These are phyloP conservation scores for Melanitta fusca DNA, from an alignment of 2,797 vertebrate genomes.

Conservation along the genomic window DNA sequence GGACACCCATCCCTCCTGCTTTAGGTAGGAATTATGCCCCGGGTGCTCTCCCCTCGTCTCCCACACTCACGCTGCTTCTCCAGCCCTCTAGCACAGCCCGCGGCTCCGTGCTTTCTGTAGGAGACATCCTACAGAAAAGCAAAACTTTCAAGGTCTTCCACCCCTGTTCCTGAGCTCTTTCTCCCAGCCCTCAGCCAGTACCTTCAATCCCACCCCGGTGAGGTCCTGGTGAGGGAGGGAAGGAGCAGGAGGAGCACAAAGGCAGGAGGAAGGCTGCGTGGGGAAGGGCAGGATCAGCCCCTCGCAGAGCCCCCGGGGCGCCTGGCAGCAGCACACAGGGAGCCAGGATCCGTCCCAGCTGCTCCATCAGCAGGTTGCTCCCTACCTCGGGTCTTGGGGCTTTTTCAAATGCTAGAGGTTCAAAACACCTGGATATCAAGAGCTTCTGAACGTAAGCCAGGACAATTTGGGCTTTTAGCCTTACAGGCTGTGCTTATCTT, in stretches of 20 bases:
- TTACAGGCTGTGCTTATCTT: background rate
- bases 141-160: background rate
- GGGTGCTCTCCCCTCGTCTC: background rate
- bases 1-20: background rate
- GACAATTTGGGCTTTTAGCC: background rate
- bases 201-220: background rate
- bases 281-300: background rate
- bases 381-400: background rate
- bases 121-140: background rate
- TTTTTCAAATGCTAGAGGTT: background rate
- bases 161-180: background rate
- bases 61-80: accelerated
- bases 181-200: background rate
- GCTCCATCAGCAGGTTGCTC: background rate
- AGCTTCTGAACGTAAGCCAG: conserved; percentile 15
- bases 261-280: background rate
- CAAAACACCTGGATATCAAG: background rate
- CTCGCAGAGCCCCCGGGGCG: accelerated
- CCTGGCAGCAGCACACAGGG: background rate
- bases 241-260: background rate
- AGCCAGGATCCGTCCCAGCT: background rate
- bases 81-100: background rate
- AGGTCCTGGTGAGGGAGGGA: background rate
- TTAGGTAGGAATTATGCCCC: background rate
- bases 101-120: background rate